These are phyloP conservation scores for Ornithoptera alexandrae DNA, from an alignment of 2,888 invertebrate genomes.

Conservation along the genomic window DNA sequence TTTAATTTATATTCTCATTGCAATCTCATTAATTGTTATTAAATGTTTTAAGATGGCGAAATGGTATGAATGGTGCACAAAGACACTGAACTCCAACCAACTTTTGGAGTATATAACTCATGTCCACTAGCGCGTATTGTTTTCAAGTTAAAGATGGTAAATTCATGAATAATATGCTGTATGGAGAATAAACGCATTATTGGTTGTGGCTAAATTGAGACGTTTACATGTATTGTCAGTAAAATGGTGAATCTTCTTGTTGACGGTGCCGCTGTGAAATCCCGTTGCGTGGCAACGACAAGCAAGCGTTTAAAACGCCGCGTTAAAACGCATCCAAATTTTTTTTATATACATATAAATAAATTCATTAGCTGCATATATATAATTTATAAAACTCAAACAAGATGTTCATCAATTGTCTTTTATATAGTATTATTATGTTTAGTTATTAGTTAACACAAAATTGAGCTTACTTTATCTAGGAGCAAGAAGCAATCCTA, in stretches of 20 bases:
- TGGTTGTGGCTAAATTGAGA: slow-evolving; percentile 62
- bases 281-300: slow-evolving; percentile 51
- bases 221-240: slow-evolving; percentile 72
- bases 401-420: too few species aligned
- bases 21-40: too few species aligned
- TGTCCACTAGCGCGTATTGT: background rate
- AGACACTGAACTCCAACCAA: background rate
- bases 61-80: background rate
- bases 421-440: too few species aligned
- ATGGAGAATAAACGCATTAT: slow-evolving; percentile 15
- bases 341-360: background rate
- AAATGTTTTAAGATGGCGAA: too few species aligned
- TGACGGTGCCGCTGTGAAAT: slow-evolving; percentile 66
- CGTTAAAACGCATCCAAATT: slow-evolving; percentile 6
- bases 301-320: slow-evolving; percentile 41
- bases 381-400: too few species aligned
- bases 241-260: slow-evolving; percentile 61
- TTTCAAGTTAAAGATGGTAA: background rate
- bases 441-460: too few species aligned
- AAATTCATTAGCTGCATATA: too few species aligned
- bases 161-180: background rate
- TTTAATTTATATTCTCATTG: too few species aligned
- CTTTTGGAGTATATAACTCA: background rate
- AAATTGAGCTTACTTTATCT: too few species aligned
- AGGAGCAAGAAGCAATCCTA: too few species aligned